Conservation (phyloP, 1,140 invertebrate genomes). For the Bemisia tabaci region DNA sequence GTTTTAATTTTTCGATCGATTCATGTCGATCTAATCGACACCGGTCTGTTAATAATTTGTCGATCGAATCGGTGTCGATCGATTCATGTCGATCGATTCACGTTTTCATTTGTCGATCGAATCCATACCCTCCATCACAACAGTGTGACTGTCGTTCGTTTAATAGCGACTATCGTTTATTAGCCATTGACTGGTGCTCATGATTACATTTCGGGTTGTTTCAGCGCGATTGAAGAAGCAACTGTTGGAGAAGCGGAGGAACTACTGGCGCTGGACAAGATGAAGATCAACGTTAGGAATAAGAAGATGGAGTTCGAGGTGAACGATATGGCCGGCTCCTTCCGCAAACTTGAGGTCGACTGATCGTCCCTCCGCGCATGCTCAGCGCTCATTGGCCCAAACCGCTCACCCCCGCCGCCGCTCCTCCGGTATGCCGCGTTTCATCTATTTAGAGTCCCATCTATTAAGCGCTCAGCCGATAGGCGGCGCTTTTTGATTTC, state of each 20-base stretch:
- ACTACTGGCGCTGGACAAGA: constrained; percentile 30
- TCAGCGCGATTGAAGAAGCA: constrained; percentile 31
- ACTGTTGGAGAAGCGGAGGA: constrained; percentile 24
- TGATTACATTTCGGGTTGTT: constrained; percentile 15
- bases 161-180: background rate
- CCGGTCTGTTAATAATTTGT: too few relatives aligned
- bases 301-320: constrained; percentile 24
- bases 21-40: too few relatives aligned
- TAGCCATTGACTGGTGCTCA: constrained; percentile 3
- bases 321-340: constrained; percentile 25
- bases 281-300: constrained; percentile 28
- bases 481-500: too few relatives aligned
- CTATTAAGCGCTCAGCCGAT: too few relatives aligned
- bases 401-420: too few relatives aligned
- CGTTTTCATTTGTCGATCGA: background rate
- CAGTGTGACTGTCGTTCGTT: background rate
- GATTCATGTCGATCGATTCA: too few relatives aligned
- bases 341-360: constrained; percentile 27
- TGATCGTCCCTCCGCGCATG: too few relatives aligned
- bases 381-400: too few relatives aligned
- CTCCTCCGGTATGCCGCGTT: too few relatives aligned
- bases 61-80: too few relatives aligned
- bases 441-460: too few relatives aligned
- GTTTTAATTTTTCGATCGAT: too few relatives aligned
- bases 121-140: background rate